These are phyloP conservation scores for Neodon shergylaensis DNA, from an alignment of 2,113 vertebrate species.

Conservation along the genomic window DNA sequence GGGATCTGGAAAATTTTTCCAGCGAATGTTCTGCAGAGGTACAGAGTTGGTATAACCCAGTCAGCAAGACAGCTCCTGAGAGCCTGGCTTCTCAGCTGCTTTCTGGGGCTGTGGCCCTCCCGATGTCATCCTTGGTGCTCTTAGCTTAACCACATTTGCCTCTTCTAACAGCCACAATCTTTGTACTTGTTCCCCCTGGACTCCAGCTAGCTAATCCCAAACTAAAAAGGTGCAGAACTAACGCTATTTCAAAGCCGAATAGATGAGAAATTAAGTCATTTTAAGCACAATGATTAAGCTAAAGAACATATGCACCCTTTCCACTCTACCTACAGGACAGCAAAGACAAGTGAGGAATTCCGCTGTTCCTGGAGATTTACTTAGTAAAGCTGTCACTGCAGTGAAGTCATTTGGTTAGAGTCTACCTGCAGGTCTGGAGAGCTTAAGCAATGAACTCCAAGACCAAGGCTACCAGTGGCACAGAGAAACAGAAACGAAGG, in stretches of 20 bases:
- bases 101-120: background rate
- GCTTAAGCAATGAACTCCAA: background rate
- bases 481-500: background rate
- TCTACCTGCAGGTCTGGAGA: background rate
- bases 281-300: background rate
- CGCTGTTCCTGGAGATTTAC: background rate
- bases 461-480: background rate
- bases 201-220: background rate
- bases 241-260: background rate
- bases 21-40: conserved; percentile 84
- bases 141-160: background rate
- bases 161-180: background rate
- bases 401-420: background rate
- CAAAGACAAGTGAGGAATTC: background rate
- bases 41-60: background rate
- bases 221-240: background rate
- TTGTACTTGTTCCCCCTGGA: background rate
- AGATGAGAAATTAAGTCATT: background rate
- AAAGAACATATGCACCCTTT: background rate
- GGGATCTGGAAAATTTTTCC: conserved; percentile 89
- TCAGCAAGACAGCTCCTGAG: background rate
- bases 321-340: background rate
- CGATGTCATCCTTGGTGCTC: background rate
- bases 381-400: background rate
- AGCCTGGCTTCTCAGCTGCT: background rate